Percentiles rank a stretch among this genome's conserved stretches.
These are phyloP conservation scores for Lasius platythorax DNA, from an alignment of 2,888 invertebrate genomes.

Conservation along the genomic window DNA sequence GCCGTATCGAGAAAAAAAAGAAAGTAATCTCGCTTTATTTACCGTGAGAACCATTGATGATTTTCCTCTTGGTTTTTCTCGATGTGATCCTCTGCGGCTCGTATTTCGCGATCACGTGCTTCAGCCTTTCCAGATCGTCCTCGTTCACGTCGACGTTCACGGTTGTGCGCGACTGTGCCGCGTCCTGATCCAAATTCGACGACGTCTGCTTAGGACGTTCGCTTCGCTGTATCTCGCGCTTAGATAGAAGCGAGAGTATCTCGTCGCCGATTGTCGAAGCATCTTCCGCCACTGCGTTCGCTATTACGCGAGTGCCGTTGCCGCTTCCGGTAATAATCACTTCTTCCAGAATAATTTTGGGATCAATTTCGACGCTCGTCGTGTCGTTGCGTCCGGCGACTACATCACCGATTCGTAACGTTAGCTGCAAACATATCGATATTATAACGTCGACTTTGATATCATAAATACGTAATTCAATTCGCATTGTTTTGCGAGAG, in stretches of 20 bases:
- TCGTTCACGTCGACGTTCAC: slow-evolving; percentile 48
- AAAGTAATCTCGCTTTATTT: slow-evolving; percentile 17
- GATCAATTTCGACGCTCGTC: not conserved
- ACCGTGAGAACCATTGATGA: slow-evolving; percentile 19
- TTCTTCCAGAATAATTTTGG: slow-evolving; percentile 35
- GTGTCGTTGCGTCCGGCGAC: not conserved
- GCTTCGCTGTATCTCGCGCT: not conserved
- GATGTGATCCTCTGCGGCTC: slow-evolving; percentile 78
- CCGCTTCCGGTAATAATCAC: slow-evolving; percentile 29
- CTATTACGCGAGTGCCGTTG: slow-evolving; percentile 19
- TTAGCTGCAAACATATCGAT: slow-evolving; percentile 32
- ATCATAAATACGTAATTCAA: not conserved
- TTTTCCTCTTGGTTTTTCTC: slow-evolving; percentile 58
- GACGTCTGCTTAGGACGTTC: not conserved
- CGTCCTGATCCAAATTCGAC: slow-evolving; percentile 59
- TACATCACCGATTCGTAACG: slow-evolving; percentile 24
- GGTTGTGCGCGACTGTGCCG: slow-evolving; percentile 58
- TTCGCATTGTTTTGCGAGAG: not conserved
- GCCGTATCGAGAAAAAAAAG: not conserved
- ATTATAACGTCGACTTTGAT: not conserved
- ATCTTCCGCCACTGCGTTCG: not conserved
- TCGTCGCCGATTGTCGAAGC: slow-evolving; percentile 25
- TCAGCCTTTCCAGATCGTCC: slow-evolving; percentile 70
- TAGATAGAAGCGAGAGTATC: slow-evolving; percentile 35
- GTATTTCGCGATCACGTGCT: slow-evolving; percentile 76